Evolutionary conservation across 2,113 vertebrate species (phyloP).

Genomic region (Junco hyemalis): DNA sequence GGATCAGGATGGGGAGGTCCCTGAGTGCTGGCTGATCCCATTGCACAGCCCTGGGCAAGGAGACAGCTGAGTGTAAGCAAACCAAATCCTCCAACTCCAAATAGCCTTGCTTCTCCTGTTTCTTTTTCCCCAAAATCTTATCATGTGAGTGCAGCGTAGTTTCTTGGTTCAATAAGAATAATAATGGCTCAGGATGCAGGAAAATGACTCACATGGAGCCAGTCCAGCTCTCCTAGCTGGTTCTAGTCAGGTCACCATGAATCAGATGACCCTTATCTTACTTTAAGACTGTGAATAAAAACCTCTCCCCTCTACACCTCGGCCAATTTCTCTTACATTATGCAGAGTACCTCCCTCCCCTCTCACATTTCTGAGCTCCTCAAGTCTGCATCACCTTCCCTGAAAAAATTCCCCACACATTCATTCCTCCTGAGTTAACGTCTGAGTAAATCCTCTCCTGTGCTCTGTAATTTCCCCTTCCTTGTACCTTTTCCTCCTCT

Average conservation of each 20-base stretch:
- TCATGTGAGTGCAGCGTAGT: conserved; percentile 6
- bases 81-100: neutral
- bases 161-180: conserved; percentile 64
- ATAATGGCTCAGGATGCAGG: conserved; percentile 60
- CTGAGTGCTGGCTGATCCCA: neutral
- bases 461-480: neutral
- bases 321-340: neutral
- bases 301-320: neutral
- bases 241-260: conserved; percentile 64
- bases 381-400: neutral
- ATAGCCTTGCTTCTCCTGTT: neutral
- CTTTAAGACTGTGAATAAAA: conserved; percentile 47
- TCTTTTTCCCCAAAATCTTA: neutral
- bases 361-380: conserved; percentile 18
- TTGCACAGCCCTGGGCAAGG: neutral
- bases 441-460: neutral
- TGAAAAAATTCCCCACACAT: neutral
- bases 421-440: neutral
- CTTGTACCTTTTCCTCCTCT: neutral
- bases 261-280: conserved; percentile 67
- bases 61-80: neutral
- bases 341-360: conserved; percentile 6
- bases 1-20: fast-evolving
- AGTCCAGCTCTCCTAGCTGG: conserved; percentile 48
- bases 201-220: conserved; percentile 70